A percentile compares a stretch with the other conserved stretches of the same genome.
phyloP scores from a whole-genome alignment of 2,797 vertebrate genomes.

The Pygocentrus nattereri region DNA sequence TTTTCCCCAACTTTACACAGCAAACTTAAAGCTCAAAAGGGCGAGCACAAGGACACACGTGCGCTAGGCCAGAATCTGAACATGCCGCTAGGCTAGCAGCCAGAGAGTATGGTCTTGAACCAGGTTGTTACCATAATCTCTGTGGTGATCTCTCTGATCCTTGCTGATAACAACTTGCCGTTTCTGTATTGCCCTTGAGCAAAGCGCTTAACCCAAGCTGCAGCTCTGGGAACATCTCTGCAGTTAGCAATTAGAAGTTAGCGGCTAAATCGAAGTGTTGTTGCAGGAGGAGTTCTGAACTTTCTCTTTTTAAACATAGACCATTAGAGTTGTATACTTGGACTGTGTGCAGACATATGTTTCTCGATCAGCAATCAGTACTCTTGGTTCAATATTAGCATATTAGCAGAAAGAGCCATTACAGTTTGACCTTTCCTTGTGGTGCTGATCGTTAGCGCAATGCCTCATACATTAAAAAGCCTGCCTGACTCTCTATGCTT shows the following conservation, averaged over 20 bases:
- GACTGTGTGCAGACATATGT: constrained; percentile 3
- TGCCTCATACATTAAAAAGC: constrained; percentile 52
- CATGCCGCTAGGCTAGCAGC: constrained; percentile 4
- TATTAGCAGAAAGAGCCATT: constrained; percentile 40
- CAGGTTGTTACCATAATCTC: constrained; percentile 22
- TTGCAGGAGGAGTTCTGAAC: neutral
- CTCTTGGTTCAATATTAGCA: constrained; percentile 27
- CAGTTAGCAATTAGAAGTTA: constrained; percentile 17
- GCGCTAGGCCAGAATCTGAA: neutral
- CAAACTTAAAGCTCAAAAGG: constrained; percentile 3
- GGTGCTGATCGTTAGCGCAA: constrained; percentile 53
- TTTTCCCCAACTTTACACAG: neutral
- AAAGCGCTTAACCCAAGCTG: constrained; percentile 9
- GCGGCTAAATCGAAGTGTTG: neutral
- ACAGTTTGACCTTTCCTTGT: constrained; percentile 51
- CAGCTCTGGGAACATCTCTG: neutral
- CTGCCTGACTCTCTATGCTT: constrained; percentile 41
- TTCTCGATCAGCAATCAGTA: constrained; percentile 24
- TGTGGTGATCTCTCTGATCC: constrained; percentile 21
- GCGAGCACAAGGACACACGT: neutral
- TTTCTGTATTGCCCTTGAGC: neutral
- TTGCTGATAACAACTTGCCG: neutral
- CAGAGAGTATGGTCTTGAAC: constrained; percentile 1
- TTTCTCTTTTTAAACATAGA: neutral
- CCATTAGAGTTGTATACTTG: constrained; percentile 1